A percentile compares a stretch with the other conserved stretches of the same genome.
phyloP scores from a whole-genome alignment of 2,113 vertebrate species.

The Sus scrofa region DNA sequence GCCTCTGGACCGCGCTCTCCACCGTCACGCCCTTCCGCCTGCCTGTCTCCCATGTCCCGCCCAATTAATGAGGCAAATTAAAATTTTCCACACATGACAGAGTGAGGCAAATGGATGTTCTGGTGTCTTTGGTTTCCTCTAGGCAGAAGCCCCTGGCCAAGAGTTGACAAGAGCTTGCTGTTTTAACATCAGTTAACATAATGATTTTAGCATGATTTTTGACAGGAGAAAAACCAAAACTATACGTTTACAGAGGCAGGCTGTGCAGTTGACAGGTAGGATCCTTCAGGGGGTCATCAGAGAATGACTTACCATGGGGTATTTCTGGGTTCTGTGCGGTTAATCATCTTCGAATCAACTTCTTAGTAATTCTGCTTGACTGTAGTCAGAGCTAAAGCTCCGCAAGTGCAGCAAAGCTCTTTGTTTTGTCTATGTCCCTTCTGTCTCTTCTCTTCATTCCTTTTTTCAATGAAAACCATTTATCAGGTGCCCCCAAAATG shows the following conservation, averaged over 20 bases:
- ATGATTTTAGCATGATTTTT: constrained; percentile 55
- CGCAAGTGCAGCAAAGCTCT: fast-evolving
- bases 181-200: constrained; percentile 26
- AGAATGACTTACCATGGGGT: fast-evolving
- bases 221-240: neutral
- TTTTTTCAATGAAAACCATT: neutral
- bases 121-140: constrained; percentile 49
- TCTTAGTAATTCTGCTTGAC: neutral
- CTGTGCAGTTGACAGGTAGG: neutral
- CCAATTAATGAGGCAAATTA: neutral
- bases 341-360: too few species aligned
- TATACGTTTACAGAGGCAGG: neutral
- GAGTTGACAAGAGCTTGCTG: constrained; percentile 26
- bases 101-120: constrained; percentile 31
- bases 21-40: neutral
- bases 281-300: neutral
- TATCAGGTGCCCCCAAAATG: neutral
- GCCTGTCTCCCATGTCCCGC: neutral
- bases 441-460: neutral
- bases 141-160: constrained; percentile 33
- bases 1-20: too few species aligned
- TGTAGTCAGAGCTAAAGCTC: neutral
- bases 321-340: neutral
- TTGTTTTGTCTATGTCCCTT: neutral
- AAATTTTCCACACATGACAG: neutral